phyloP scores from a whole-genome alignment of 2,888 invertebrate species.

The Drosophila pegasa region DNA sequence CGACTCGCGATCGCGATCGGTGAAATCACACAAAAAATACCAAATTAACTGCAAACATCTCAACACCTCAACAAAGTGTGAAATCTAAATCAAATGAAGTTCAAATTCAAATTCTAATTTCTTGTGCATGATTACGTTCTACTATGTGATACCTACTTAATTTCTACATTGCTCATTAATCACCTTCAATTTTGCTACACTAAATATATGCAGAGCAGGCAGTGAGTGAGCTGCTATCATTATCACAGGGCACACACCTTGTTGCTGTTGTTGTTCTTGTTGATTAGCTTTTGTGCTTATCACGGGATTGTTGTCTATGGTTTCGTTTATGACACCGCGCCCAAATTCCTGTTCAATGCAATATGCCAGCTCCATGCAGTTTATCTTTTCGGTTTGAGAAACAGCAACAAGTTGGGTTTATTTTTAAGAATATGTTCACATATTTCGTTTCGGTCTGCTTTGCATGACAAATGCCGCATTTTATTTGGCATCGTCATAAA shows the following conservation, averaged over 20 bases:
- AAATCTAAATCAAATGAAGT: slow-evolving; percentile 18
- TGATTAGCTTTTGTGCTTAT: slow-evolving; percentile 54
- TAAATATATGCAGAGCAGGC: slow-evolving; percentile 2
- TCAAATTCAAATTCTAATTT: neutral
- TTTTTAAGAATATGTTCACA: neutral
- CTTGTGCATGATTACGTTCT: slow-evolving; percentile 6
- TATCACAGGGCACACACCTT: slow-evolving; percentile 51
- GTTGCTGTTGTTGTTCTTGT: slow-evolving; percentile 22
- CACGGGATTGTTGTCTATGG: slow-evolving; percentile 31
- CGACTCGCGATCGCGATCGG: slow-evolving; percentile 43
- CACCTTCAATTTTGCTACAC: slow-evolving; percentile 24
- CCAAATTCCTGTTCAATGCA: slow-evolving; percentile 52
- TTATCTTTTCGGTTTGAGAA: slow-evolving; percentile 20
- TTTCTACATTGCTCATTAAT: slow-evolving; percentile 30
- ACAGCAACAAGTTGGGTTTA: slow-evolving; percentile 2
- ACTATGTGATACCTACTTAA: slow-evolving; percentile 12
- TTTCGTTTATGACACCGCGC: slow-evolving; percentile 41
- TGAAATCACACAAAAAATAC: neutral
- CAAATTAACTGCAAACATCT: slow-evolving; percentile 21
- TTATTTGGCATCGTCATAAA: slow-evolving; percentile 20
- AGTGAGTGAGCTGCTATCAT: slow-evolving; percentile 28
- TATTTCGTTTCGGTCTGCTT: neutral
- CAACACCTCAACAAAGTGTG: slow-evolving; percentile 21
- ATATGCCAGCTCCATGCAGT: slow-evolving; percentile 35
- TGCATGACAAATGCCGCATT: slow-evolving; percentile 19